These are phyloP conservation scores for Arge pagana DNA, from an alignment of 2,888 invertebrate genomes.

Conservation along the genomic window DNA sequence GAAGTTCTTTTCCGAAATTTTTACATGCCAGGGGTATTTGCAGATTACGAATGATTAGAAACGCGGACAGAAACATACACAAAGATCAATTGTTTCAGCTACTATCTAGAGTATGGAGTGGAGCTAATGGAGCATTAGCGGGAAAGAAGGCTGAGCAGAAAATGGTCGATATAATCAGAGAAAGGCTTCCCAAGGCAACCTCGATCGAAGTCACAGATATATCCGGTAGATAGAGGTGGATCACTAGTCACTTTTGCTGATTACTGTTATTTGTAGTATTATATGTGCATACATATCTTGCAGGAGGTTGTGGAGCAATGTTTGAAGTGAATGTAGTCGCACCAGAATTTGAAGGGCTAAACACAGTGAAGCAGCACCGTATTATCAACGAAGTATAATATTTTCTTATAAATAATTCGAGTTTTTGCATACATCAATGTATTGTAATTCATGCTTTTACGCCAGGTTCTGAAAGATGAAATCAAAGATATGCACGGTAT, in stretches of 20 bases:
- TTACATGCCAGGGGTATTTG: too few species aligned
- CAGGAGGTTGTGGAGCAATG: constrained; percentile 83
- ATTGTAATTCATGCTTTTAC: constrained; percentile 25
- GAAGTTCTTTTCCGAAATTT: constrained; percentile 1
- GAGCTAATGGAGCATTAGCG: constrained; percentile 44
- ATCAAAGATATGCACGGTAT: constrained; percentile 85
- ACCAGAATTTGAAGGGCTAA: constrained; percentile 71
- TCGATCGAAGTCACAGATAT: constrained; percentile 71
- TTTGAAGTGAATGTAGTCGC: constrained; percentile 74
- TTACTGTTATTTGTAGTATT: not conserved
- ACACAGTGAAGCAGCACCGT: constrained; percentile 75
- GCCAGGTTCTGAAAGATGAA: constrained; percentile 70
- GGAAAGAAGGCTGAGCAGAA: constrained; percentile 54
- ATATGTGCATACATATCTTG: constrained; percentile 25
- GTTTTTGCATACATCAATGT: constrained; percentile 15
- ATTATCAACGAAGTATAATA: constrained; percentile 67
- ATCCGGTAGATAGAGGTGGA: constrained; percentile 58
- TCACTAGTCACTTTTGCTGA: not conserved
- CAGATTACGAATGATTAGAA: not conserved
- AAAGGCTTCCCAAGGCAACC: constrained; percentile 66
- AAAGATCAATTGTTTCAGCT: constrained; percentile 54
- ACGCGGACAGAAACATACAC: constrained; percentile 46
- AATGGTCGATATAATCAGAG: constrained; percentile 56
- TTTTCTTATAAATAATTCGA: constrained; percentile 4
- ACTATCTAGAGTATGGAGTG: constrained; percentile 54